These are phyloP conservation scores for Protobothrops flavoviridis DNA, from an alignment of 2,113 vertebrate genomes.

Conservation along the genomic window DNA sequence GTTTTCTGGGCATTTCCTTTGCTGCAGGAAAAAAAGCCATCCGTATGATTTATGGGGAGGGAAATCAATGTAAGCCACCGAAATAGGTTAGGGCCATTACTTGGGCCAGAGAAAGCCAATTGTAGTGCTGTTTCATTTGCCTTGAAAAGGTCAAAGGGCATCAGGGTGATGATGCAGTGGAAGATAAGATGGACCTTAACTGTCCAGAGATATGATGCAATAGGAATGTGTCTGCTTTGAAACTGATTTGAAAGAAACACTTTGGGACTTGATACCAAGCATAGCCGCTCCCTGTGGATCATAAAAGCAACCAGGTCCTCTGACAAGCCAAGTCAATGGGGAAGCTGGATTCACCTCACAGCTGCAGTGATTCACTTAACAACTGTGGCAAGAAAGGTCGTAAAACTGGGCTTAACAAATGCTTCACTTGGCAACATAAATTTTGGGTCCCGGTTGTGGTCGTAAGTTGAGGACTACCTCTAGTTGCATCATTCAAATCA, in stretches of 20 bases:
- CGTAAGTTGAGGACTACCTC: too few species aligned
- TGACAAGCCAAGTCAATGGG: too few species aligned
- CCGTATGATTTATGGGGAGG: background rate
- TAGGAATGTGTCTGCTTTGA: background rate
- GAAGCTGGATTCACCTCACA: too few species aligned
- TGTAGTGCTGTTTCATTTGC: background rate
- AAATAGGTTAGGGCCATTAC: background rate
- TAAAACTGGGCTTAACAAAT: too few species aligned
- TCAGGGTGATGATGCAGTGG: background rate
- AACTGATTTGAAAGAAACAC: background rate
- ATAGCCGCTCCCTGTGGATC: background rate
- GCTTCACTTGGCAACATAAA: too few species aligned
- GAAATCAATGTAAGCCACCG: background rate
- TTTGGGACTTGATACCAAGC: background rate
- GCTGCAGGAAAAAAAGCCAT: background rate
- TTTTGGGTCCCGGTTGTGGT: too few species aligned
- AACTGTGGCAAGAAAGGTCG: too few species aligned
- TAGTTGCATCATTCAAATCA: background rate
- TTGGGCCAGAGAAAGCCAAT: background rate
- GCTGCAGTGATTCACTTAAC: too few species aligned
- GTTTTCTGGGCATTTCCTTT: background rate
- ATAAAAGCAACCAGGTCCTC: background rate
- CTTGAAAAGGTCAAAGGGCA: background rate
- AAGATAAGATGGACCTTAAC: background rate
- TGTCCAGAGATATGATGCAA: background rate